phyloP scores from a whole-genome alignment of 64 coral and sea anemone species.

The Stylophora pistillata region DNA sequence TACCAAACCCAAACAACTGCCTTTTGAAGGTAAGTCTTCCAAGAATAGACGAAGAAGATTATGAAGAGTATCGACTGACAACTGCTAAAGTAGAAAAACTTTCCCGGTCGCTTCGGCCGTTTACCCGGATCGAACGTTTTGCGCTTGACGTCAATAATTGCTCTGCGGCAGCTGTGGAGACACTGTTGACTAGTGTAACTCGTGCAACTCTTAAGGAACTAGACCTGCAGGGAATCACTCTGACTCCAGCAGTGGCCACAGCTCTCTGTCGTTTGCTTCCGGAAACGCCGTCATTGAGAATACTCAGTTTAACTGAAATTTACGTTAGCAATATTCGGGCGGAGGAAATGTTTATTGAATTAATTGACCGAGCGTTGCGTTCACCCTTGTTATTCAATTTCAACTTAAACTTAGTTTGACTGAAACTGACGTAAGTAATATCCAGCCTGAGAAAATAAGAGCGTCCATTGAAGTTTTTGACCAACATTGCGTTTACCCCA shows the following conservation, averaged over 20 bases:
- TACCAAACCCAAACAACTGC: too few species aligned
- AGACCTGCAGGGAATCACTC: not conserved
- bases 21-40: too few species aligned
- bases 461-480: too few species aligned
- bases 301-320: not conserved
- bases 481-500: too few species aligned
- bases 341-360: not conserved
- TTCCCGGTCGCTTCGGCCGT: not conserved
- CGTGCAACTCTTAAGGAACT: not conserved
- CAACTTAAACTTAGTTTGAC: too few species aligned
- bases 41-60: too few species aligned
- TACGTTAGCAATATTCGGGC: not conserved
- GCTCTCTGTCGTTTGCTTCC: not conserved
- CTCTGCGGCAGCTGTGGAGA: not conserved
- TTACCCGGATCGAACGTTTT: not conserved
- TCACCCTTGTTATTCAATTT: too few species aligned
- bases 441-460: too few species aligned
- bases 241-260: not conserved
- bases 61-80: not conserved
- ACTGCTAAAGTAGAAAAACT: not conserved
- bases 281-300: not conserved
- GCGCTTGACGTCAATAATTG: not conserved
- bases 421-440: too few species aligned
- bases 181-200: not conserved
- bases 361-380: too few species aligned